Percentiles rank a stretch among this genome's conserved stretches.
Conservation (phyloP, 53 echinoderm and acorn worm genomes). For the Paracentrotus lividus region DNA sequence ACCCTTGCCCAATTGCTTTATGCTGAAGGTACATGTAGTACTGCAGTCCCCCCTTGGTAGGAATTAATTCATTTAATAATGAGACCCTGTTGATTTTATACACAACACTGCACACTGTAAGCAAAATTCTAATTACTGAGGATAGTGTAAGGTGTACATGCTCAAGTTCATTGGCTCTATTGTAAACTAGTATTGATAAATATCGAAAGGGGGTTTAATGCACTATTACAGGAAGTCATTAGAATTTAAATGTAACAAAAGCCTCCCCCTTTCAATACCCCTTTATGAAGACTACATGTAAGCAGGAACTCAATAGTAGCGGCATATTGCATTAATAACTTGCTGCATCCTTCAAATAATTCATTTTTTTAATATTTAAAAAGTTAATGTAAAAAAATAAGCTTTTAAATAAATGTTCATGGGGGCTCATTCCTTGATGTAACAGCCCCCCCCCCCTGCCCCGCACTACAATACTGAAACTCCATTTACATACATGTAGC, state of each 20-base stretch:
- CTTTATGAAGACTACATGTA: neutral
- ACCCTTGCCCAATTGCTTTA: constrained; percentile 26
- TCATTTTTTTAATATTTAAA: too few relatives aligned
- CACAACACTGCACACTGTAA: neutral
- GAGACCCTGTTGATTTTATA: neutral
- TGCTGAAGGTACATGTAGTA: neutral
- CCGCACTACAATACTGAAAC: too few relatives aligned
- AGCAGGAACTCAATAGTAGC: too few relatives aligned
- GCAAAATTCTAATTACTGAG: neutral
- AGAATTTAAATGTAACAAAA: neutral
- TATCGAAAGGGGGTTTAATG: neutral
- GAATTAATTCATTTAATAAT: constrained; percentile 44
- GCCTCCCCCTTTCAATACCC: neutral
- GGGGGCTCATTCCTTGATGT: too few relatives aligned
- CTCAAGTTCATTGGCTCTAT: neutral
- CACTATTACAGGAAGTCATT: neutral
- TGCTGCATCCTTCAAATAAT: too few relatives aligned
- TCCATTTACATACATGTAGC: too few relatives aligned
- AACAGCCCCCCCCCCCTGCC: too few relatives aligned
- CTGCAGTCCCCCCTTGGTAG: neutral
- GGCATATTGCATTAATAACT: too few relatives aligned
- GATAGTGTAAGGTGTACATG: neutral
- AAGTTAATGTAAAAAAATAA: too few relatives aligned
- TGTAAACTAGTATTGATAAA: too few relatives aligned
- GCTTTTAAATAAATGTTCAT: too few relatives aligned